Evolutionary conservation across 2,888 invertebrate genomes (phyloP), one percentile per base, ranked within the genome.

Genomic region (Pristionchus japonicus): DNA sequence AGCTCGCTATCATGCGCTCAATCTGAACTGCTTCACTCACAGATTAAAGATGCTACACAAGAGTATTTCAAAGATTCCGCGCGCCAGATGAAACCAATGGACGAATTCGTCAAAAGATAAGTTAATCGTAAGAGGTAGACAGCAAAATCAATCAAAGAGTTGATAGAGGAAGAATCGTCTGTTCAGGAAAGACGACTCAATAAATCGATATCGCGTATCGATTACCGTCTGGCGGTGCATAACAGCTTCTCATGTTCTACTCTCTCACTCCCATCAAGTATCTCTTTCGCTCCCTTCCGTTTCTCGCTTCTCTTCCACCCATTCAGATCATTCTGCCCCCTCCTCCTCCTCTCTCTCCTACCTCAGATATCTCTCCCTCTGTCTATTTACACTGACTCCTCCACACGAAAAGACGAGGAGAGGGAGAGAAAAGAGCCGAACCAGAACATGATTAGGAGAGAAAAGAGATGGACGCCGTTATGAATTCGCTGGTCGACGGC

Each of bases 331-430:
- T 70, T n/a, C 70, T n/a, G 15, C 11, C 80, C 80, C 23, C 80
- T 74, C 20, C 31, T 31, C 31, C 74, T 43, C 31, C 49, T n/a
- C n/a, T 49, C 49, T 20, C 82, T 49, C 82, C 23, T 82, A 31
- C 82, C 49, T 77, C 77, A 77, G 77, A 77, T 77, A 77, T 77
- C 77, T 77, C 37, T 6, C 57, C 47, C 77, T 77, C 37, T 6
- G 11, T 80, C 82, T 83, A 83, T 83, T 83, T 83, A 83, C 82
- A 83, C 82, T 83, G 52, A 52, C 82, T 83, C 82, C 82, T 34
- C 82, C 82, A 52, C 82, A 52, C 82, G 52, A 52, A 49, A 83
- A 77, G 77, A 77, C 77, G 43, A 77, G 20, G 40, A 77, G 40
- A 23, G 40, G 74, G 23, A 40, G 77, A 77, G 43, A 47, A 77